These are phyloP conservation scores for Loripinus fragilis DNA, from an alignment of 2,888 invertebrate species.

Conservation along the genomic window DNA sequence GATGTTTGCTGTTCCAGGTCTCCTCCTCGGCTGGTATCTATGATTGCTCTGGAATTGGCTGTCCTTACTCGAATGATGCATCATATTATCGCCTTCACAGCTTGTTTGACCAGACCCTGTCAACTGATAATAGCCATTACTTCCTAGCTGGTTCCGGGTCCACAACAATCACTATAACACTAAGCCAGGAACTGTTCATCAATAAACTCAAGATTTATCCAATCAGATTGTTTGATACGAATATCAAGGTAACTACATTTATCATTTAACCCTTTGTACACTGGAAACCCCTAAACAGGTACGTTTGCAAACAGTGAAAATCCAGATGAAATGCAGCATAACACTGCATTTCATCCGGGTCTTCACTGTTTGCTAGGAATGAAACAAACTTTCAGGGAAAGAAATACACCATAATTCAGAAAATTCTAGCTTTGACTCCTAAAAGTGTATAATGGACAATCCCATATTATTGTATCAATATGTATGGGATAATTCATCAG, in stretches of 20 bases:
- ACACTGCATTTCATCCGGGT: too few relatives aligned
- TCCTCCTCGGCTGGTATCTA: slow-evolving; percentile 44
- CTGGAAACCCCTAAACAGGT: too few relatives aligned
- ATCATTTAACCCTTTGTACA: too few relatives aligned
- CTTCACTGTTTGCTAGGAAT: too few relatives aligned
- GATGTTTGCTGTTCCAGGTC: slow-evolving; percentile 32
- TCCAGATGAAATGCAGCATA: too few relatives aligned
- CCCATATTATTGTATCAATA: too few relatives aligned
- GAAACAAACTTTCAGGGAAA: too few relatives aligned
- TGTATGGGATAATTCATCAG: too few relatives aligned
- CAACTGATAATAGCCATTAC: slow-evolving; percentile 34
- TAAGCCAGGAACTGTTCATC: slow-evolving; percentile 57
- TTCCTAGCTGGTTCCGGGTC: slow-evolving; percentile 50
- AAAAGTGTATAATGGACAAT: too few relatives aligned
- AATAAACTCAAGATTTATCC: slow-evolving; percentile 69
- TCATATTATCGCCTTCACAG: slow-evolving; percentile 61
- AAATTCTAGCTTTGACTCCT: too few relatives aligned
- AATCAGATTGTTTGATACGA: slow-evolving; percentile 48
- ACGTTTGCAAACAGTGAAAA: too few relatives aligned
- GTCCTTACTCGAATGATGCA: slow-evolving; percentile 41
- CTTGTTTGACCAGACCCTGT: slow-evolving; percentile 71
- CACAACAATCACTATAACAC: slow-evolving; percentile 61
- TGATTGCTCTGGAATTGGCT: slow-evolving; percentile 37
- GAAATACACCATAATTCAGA: too few relatives aligned
- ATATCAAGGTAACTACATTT: slow-evolving; percentile 66